phyloP scores from a whole-genome alignment of 2,113 vertebrate genomes.

The Calypte anna region DNA sequence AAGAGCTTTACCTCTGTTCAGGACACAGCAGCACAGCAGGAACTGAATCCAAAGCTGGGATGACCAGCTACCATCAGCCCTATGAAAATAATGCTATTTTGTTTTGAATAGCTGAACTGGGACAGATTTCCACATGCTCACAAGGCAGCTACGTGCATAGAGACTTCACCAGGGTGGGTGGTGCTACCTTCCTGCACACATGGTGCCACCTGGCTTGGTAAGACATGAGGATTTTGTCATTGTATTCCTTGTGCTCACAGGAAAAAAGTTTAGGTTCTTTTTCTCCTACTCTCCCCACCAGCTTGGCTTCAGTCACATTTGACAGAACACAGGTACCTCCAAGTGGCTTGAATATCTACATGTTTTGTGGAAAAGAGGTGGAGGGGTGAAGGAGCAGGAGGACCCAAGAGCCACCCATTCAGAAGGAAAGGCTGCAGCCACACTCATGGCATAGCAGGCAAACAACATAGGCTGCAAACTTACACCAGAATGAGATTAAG shows the following conservation, averaged over 20 bases:
- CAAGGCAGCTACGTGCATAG: not conserved
- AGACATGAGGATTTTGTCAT: not conserved
- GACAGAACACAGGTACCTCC: not conserved
- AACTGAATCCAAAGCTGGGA: not conserved
- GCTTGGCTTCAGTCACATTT: not conserved
- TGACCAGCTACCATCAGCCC: accelerated
- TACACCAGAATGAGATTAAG: not conserved
- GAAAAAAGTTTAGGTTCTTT: not conserved
- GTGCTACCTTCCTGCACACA: not conserved
- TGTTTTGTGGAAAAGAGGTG: not conserved
- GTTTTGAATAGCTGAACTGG: not conserved
- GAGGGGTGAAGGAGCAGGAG: not conserved
- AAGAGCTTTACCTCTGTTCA: not conserved
- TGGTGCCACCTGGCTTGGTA: not conserved
- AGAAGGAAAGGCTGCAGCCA: not conserved
- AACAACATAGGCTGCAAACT: not conserved
- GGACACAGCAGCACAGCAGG: not conserved
- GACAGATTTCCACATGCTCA: not conserved
- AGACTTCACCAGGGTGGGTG: not conserved
- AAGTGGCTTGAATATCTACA: not conserved
- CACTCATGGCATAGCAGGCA: not conserved
- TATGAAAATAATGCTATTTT: not conserved
- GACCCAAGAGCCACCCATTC: not conserved
- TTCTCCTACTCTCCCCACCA: not conserved
- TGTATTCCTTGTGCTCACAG: not conserved